Conservation (phyloP, 2,888 invertebrate species). For the Rugalucina vietnamica region DNA sequence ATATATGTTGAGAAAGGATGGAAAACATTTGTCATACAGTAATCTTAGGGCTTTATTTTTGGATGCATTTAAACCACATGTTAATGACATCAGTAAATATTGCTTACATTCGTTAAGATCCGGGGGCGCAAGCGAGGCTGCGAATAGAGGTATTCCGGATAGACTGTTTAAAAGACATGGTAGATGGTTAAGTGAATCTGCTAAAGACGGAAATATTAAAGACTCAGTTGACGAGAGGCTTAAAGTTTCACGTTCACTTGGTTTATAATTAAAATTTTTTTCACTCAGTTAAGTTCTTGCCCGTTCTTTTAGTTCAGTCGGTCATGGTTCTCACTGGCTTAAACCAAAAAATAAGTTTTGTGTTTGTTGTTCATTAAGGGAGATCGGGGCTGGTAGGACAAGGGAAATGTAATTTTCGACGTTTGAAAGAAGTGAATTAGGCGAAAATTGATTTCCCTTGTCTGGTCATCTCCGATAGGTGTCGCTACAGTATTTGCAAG, state of each 20-base stretch:
- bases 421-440: too few relatives aligned
- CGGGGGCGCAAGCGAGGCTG: conserved; percentile 9
- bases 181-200: conserved; percentile 16
- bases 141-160: conserved; percentile 16
- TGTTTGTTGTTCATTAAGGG: neutral
- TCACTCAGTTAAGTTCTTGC: neutral
- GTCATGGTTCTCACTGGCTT: neutral
- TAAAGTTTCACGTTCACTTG: conserved; percentile 18
- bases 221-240: conserved; percentile 22
- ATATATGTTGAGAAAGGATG: neutral
- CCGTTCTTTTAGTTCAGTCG: conserved; percentile 1
- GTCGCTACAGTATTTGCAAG: too few relatives aligned
- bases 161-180: conserved; percentile 27
- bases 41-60: conserved; percentile 21
- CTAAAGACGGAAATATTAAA: conserved; percentile 48
- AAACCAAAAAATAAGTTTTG: neutral
- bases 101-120: conserved; percentile 26
- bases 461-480: too few relatives aligned
- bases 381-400: too few relatives aligned
- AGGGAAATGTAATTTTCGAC: too few relatives aligned
- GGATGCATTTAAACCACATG: conserved; percentile 28
- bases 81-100: conserved; percentile 11
- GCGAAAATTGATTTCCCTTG: too few relatives aligned
- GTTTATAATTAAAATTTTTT: conserved; percentile 12
- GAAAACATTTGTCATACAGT: conserved; percentile 27